Evolutionary conservation across 2,113 vertebrate genomes (phyloP).

Genomic region (Bungarus multicinctus): DNA sequence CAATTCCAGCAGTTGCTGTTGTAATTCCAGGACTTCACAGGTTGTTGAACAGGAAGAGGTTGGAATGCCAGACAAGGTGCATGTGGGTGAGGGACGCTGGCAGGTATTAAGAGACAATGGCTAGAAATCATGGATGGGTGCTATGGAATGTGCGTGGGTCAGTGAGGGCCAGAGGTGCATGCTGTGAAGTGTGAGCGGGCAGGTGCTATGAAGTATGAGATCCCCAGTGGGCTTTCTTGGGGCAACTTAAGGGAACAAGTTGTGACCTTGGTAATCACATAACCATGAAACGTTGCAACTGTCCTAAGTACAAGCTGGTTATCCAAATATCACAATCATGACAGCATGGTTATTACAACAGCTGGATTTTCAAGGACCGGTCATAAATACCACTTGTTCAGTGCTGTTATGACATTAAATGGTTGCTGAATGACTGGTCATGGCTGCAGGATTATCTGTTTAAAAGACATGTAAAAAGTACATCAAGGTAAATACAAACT

Average conservation of each 20-base stretch:
- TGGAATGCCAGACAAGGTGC: background rate
- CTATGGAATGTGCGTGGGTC: background rate
- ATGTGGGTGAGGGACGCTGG: background rate
- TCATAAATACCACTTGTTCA: background rate
- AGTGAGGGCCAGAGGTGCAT: background rate
- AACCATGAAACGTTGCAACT: background rate
- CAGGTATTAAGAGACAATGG: background rate
- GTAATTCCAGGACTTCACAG: background rate
- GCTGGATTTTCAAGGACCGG: background rate
- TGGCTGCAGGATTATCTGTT: background rate
- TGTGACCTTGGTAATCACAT: background rate
- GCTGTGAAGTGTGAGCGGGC: background rate
- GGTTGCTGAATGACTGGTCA: background rate
- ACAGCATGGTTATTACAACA: background rate
- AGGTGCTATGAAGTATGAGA: background rate
- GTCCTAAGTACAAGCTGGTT: background rate
- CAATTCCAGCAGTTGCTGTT: background rate
- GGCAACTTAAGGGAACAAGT: background rate
- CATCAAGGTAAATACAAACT: background rate
- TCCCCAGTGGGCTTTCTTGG: background rate
- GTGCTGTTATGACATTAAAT: background rate
- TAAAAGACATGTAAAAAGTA: background rate
- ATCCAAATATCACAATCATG: background rate
- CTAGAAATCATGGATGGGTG: background rate
- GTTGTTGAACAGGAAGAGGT: background rate